Conservation (phyloP, 1,140 invertebrate genomes). For the Drosophila nigrodunni region DNA sequence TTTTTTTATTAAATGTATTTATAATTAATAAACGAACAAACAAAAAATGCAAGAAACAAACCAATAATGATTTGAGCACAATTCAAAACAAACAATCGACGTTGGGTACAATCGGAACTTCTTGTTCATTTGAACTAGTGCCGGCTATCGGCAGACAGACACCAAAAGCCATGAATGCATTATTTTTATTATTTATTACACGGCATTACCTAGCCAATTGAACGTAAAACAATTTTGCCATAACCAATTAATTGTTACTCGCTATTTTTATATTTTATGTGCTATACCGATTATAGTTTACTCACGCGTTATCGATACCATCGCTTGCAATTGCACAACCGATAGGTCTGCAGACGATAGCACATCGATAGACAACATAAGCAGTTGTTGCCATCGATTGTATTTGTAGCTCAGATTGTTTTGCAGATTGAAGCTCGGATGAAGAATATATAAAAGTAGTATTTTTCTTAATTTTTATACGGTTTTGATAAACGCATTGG, state of each 20-base stretch:
- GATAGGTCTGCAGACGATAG: background rate
- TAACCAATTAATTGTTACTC: too few relatives aligned
- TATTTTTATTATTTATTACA: too few relatives aligned
- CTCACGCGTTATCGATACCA: constrained; percentile 17
- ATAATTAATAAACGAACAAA: constrained; percentile 67
- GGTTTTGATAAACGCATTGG: constrained; percentile 68
- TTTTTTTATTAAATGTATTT: constrained; percentile 83
- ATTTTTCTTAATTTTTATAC: constrained; percentile 63
- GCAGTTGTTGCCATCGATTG: constrained; percentile 42
- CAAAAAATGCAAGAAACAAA: constrained; percentile 51
- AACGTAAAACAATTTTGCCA: too few relatives aligned
- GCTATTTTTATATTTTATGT: too few relatives aligned
- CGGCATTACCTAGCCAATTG: too few relatives aligned
- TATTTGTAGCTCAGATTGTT: constrained; percentile 50
- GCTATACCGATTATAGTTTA: too few relatives aligned
- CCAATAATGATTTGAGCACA: constrained; percentile 79
- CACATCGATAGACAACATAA: constrained; percentile 25
- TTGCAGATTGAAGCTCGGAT: constrained; percentile 74
- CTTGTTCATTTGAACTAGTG: too few relatives aligned
- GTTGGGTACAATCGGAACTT: background rate
- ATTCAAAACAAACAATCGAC: constrained; percentile 34
- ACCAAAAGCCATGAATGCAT: too few relatives aligned
- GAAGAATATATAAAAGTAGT: constrained; percentile 57
- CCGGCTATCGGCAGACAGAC: too few relatives aligned
- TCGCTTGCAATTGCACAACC: background rate